Evolutionary conservation across 2,888 invertebrate species (phyloP), one percentile per base, ranked within the genome.

Genomic region (Anthophora plumipes): DNA sequence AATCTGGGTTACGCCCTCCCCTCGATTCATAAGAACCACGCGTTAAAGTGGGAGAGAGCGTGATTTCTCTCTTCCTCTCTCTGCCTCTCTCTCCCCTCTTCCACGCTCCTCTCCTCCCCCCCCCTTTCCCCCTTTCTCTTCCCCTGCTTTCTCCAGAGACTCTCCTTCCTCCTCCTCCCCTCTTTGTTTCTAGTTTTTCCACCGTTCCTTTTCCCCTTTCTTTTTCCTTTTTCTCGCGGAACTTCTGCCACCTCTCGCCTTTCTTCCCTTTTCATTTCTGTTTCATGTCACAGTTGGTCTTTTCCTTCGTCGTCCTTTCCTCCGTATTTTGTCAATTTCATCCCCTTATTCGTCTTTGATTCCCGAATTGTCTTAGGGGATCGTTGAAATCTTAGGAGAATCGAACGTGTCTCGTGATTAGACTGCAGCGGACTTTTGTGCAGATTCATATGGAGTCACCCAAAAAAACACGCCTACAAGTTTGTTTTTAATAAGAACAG

Each of bases 1-100:
- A 89, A 90, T 91, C 91, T 89, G 86, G 89, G 88, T 89, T 90
- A 90, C 88, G 89, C 88, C 90, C 90, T 89, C 87, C 89, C 86
- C 88, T 88, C 86, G 78, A 88, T 88, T 87, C 85, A 81, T 85
- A 85, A 85, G 85, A 87, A 86, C 84, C 78, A 70, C 75, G 81
- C 60, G 72, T 78, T 87, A 76, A 81, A 85, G 77, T 81, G 77
- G 85, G 88, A 87, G 84, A 87, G 85, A 82, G 61, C 74, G 87
- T 85, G 83, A 87, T 87, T 87, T 86, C 84, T 48, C 57, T 74
- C 68, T 70, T 66, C 48, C 48, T 61, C 50, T n/a, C 68, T 78
- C 31, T 61, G 43, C 39, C 60, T 55, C 25, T 72, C 43, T 61
- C 37, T 41, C 50, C 66, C 75, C 69, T 39, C 64, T 20, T 54